Conservation (phyloP, 2,113 vertebrate genomes). For the Peromyscus maniculatus region DNA sequence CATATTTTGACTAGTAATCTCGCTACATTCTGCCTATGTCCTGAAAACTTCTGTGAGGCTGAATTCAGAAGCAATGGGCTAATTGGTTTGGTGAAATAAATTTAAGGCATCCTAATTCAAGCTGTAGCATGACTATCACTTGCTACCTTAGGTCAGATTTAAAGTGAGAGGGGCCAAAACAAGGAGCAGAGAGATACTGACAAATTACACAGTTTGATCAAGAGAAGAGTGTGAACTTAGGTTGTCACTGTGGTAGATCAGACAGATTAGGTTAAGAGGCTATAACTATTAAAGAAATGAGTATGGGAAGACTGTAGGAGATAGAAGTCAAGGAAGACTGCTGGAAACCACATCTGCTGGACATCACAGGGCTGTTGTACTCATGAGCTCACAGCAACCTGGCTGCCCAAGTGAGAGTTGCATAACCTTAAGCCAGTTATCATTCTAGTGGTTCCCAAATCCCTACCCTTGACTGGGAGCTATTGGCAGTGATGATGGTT, state of each 20-base stretch:
- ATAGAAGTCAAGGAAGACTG: too few species aligned
- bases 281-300: background rate
- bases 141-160: background rate
- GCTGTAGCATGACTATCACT: too few species aligned
- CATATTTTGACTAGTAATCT: background rate
- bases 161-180: background rate
- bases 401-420: background rate
- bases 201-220: background rate
- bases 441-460: background rate
- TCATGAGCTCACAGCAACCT: background rate
- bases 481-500: too few species aligned
- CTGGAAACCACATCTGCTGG: too few species aligned
- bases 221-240: background rate
- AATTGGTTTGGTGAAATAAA: background rate
- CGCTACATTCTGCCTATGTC: background rate
- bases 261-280: background rate
- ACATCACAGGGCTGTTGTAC: background rate
- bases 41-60: background rate
- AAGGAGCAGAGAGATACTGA: background rate
- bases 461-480: too few species aligned
- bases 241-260: background rate
- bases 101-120: background rate
- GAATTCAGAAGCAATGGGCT: background rate
- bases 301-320: background rate
- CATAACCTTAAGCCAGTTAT: background rate